Evolutionary conservation across 1,140 invertebrate genomes (phyloP), one percentile per base, ranked within the genome.

Genomic region (Diorhabda sublineata): DNA sequence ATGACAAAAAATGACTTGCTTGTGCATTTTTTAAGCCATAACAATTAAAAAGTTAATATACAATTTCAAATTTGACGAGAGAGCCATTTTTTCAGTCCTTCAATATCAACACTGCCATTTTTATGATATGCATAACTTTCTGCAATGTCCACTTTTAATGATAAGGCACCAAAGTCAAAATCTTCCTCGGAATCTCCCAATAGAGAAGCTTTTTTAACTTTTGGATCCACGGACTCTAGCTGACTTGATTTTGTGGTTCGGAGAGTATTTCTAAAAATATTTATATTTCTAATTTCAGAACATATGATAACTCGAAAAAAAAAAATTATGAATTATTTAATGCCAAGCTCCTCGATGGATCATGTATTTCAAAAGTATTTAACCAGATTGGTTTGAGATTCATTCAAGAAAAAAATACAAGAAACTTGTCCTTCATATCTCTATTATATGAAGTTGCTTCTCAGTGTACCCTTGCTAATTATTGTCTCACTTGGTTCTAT

Each of bases 111-210:
- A 41, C 87, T 83, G 57, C 84, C 82, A 74, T 87, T 86, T 68
- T 85, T 85, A 64, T 86, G 84, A 69, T 83, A 86, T 1, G 88
- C 88, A 69, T 86, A 89, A 61, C 86, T 85, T 82, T 95, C 92
- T 4, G 84, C 87, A 81, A 95, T 89, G 42, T 93, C 87, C 4
- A 96, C 85, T 71, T 87, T 86, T 3, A 83, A 70, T 64, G 83
- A 81, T 2, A 95, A 77, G 75, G 92, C 89, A 6, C 86, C 83
- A 80, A 96, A 96, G 75, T 91, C 88, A 83, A 96, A 96, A 74
- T 94, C 90, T 77, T 91, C 91, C 66, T 89, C 90, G 8, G 82
- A 76, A 78, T 89, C 90, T 42, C 93, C 93, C 8, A 95, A 81
- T 58, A 84, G 88, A 2, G 85, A 76, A 59, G 81, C 79, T 70